A percentile compares a stretch with the other conserved stretches of the same genome.
These are phyloP conservation scores for Pristiophorus japonicus DNA, from an alignment of 2,113 vertebrate species.

Conservation along the genomic window DNA sequence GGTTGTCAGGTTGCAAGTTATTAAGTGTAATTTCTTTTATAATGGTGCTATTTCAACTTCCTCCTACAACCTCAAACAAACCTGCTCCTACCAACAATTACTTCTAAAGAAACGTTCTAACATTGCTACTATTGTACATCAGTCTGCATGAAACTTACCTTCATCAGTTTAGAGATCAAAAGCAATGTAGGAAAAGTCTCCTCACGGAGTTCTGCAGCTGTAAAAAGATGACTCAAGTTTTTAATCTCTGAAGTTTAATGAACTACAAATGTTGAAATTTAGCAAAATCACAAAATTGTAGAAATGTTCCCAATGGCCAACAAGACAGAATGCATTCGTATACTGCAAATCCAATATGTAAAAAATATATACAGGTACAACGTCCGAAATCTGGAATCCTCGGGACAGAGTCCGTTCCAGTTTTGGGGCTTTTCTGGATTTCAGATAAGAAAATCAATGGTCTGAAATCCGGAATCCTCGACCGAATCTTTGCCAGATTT, in stretches of 20 bases:
- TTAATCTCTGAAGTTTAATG: slow-evolving; percentile 37
- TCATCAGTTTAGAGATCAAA: slow-evolving; percentile 87
- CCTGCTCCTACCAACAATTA: neutral
- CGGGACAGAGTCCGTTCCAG: too few relatives aligned
- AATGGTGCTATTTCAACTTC: neutral
- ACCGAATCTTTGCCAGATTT: too few relatives aligned
- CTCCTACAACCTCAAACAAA: neutral
- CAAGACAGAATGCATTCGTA: neutral
- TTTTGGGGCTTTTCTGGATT: too few relatives aligned
- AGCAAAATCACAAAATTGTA: neutral
- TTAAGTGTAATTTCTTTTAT: too few relatives aligned
- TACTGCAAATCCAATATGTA: neutral
- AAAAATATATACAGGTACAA: too few relatives aligned
- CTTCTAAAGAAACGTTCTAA: neutral
- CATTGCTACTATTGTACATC: neutral
- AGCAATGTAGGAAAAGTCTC: slow-evolving; percentile 84
- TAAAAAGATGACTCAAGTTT: slow-evolving; percentile 38
- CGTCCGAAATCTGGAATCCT: too few relatives aligned
- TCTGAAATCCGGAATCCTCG: too few relatives aligned
- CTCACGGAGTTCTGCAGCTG: slow-evolving; percentile 84
- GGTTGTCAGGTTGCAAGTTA: neutral
- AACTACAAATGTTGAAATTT: neutral
- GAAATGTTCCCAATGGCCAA: neutral
- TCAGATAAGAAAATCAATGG: too few relatives aligned
- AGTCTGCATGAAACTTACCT: slow-evolving; percentile 59